Percentiles rank a stretch among this genome's conserved stretches.
These are phyloP conservation scores for Huso huso DNA, from an alignment of 2,797 vertebrate species.

Conservation along the genomic window DNA sequence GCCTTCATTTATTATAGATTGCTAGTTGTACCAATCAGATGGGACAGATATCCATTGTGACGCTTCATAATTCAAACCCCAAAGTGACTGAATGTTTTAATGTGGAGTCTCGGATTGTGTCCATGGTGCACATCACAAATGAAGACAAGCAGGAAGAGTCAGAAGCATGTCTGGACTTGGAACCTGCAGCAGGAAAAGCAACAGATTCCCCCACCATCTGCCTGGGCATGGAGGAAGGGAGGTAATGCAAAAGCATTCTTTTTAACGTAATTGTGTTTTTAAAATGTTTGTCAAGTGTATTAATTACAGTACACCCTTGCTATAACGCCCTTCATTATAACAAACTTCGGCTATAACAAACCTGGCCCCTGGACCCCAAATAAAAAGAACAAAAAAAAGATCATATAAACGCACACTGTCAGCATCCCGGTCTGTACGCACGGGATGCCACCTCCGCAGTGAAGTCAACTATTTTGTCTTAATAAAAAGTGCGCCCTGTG, in stretches of 20 bases:
- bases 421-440: too few species aligned
- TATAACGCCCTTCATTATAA: too few species aligned
- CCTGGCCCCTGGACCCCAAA: too few species aligned
- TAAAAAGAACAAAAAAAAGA: too few species aligned
- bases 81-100: slow-evolving; percentile 98
- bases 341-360: too few species aligned
- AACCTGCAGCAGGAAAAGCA: slow-evolving; percentile 30
- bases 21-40: slow-evolving; percentile 94
- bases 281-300: too few species aligned
- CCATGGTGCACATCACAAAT: slow-evolving; percentile 78
- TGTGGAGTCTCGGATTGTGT: slow-evolving; percentile 91
- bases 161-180: slow-evolving; percentile 37
- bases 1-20: slow-evolving; percentile 56
- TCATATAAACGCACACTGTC: too few species aligned
- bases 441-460: too few species aligned
- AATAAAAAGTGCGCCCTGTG: too few species aligned
- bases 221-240: slow-evolving; percentile 92
- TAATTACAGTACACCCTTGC: too few species aligned
- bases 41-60: slow-evolving; percentile 90
- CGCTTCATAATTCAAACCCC: slow-evolving; percentile 79
- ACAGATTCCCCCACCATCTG: slow-evolving; percentile 72
- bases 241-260: slow-evolving; percentile 51
- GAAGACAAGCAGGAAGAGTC: slow-evolving; percentile 52
- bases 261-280: neutral
- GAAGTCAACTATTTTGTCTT: too few species aligned